phyloP scores from a whole-genome alignment of 2,797 vertebrate genomes.

The Sebastes glaucus region DNA sequence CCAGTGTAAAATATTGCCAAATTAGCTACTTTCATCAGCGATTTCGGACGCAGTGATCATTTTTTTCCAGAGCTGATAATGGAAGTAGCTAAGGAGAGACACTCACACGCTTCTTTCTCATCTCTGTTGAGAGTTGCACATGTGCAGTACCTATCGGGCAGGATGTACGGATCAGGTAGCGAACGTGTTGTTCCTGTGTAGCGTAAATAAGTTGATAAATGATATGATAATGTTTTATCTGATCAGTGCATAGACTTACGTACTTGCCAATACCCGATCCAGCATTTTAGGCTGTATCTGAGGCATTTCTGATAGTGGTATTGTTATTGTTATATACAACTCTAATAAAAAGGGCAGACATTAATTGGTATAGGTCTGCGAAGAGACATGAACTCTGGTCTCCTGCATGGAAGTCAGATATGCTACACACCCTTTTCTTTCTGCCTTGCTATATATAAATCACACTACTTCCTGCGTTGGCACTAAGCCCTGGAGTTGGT shows the following conservation, averaged over 20 bases:
- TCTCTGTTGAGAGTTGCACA: too few species aligned
- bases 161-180: too few species aligned
- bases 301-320: too few species aligned
- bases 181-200: background rate
- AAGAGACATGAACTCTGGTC: background rate
- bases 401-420: background rate
- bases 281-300: background rate
- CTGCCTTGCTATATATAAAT: background rate
- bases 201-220: background rate
- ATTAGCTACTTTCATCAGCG: too few species aligned
- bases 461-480: background rate
- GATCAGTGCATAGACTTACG: background rate
- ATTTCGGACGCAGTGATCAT: background rate
- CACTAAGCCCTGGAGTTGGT: background rate
- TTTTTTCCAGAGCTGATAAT: background rate
- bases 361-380: background rate
- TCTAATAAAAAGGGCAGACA: background rate
- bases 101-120: too few species aligned
- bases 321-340: too few species aligned
- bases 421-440: background rate
- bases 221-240: fast-evolving
- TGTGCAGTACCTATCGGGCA: too few species aligned
- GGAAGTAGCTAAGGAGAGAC: background rate
- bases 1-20: too few species aligned
- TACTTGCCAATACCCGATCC: background rate